These are phyloP conservation scores for Lamprologus sp. DNA, from an alignment of 2,113 vertebrate species.

Conservation along the genomic window DNA sequence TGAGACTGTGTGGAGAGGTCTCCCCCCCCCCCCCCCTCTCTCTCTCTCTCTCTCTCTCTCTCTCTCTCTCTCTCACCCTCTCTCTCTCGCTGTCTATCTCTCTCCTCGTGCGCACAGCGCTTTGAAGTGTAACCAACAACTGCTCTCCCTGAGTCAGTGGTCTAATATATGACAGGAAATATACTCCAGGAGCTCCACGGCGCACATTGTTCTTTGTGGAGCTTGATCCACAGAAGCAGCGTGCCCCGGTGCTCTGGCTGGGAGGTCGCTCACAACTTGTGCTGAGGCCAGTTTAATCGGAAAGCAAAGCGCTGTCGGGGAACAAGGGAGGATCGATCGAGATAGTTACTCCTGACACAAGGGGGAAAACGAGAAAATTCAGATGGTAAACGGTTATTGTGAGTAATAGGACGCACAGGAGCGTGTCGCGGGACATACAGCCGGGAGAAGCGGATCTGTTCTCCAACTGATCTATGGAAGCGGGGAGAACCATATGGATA, in stretches of 20 bases:
- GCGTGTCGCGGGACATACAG: not conserved
- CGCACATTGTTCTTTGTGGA: slow-evolving; percentile 41
- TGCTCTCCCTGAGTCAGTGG: slow-evolving; percentile 41
- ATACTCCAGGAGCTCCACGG: not conserved
- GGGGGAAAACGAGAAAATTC: not conserved
- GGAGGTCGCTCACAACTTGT: slow-evolving; percentile 38
- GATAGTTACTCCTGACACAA: not conserved
- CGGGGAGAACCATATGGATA: slow-evolving; percentile 4
- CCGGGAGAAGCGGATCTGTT: not conserved
- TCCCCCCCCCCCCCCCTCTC: not conserved
- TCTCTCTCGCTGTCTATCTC: not conserved
- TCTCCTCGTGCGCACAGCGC: slow-evolving; percentile 3
- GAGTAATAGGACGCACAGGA: not conserved
- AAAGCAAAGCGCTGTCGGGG: not conserved
- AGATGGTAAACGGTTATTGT: not conserved
- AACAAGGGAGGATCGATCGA: not conserved
- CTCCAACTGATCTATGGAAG: slow-evolving; percentile 3
- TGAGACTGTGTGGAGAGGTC: not conserved
- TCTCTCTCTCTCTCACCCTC: not conserved
- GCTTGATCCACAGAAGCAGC: not conserved
- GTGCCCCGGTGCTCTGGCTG: not conserved
- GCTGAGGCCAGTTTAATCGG: not conserved
- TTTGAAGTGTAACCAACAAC: slow-evolving; percentile 52
- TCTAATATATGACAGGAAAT: not conserved
- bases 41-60: no score